Conservation (phyloP, 2,113 vertebrate species). For the Canis aureus region DNA sequence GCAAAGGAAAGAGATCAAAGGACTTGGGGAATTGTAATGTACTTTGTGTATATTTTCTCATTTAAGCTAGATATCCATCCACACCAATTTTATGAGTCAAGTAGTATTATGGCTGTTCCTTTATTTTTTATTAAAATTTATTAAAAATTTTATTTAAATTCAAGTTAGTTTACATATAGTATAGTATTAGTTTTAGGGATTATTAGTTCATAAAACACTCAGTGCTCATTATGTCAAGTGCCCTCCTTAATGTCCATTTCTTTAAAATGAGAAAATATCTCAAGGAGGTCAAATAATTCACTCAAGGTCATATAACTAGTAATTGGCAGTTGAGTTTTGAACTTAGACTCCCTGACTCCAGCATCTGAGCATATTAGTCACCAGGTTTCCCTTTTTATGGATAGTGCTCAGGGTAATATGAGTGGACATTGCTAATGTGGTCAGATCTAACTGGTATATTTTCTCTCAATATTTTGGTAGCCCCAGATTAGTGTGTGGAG, state of each 20-base stretch:
- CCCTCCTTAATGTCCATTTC: not conserved
- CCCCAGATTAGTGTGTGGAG: not conserved
- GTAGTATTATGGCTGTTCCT: not conserved
- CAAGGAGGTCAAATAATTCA: not conserved
- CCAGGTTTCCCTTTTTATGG: not conserved
- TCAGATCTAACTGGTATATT: not conserved
- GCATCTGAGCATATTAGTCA: not conserved
- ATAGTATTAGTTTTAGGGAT: not conserved
- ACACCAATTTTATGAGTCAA: not conserved
- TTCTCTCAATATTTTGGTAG: slow-evolving; percentile 5
- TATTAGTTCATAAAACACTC: not conserved
- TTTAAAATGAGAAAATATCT: slow-evolving; percentile 52
- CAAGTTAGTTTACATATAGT: not conserved
- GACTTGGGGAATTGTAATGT: not conserved
- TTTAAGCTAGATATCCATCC: not conserved
- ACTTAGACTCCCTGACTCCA: not conserved
- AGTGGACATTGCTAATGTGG: slow-evolving; percentile 6
- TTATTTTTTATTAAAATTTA: not conserved
- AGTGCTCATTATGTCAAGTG: not conserved
- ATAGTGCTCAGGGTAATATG: not conserved
- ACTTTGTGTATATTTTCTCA: not conserved
- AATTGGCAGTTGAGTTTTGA: not conserved
- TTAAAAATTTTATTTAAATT: not conserved
- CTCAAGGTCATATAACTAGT: slow-evolving; percentile 15
- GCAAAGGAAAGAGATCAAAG: not conserved